Percentiles rank a stretch among this genome's conserved stretches.
Conservation (phyloP, 2,113 vertebrate genomes). For the Prinia subflava region DNA sequence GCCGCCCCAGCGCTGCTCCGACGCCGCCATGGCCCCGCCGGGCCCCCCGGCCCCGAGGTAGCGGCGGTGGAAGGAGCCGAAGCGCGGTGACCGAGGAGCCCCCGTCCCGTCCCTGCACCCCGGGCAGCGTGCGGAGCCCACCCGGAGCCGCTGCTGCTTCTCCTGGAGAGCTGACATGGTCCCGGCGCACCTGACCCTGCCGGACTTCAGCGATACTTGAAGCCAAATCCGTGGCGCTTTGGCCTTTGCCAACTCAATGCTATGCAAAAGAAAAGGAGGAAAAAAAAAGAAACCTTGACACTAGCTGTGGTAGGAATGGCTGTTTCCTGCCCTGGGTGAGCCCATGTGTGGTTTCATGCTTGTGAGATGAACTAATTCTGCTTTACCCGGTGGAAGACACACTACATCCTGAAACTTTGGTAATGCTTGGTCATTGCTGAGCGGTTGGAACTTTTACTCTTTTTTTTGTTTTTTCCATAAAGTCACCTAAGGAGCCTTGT, state of each 20-base stretch:
- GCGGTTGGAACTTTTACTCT: neutral
- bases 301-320: neutral
- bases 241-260: constrained; percentile 44
- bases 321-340: constrained; percentile 39
- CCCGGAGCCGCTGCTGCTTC: neutral
- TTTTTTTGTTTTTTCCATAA: neutral
- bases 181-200: neutral
- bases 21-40: neutral
- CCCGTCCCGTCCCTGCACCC: neutral
- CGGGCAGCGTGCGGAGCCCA: neutral
- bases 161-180: neutral
- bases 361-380: neutral
- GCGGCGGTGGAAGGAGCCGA: neutral
- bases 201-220: neutral
- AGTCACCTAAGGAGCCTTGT: constrained; percentile 24
- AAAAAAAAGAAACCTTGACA: constrained; percentile 22
- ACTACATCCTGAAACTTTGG: neutral
- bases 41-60: neutral
- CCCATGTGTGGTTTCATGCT: neutral
- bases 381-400: neutral
- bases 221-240: neutral
- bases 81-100: neutral
- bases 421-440: neutral
- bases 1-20: neutral
- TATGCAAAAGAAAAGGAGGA: constrained; percentile 66